These are phyloP conservation scores for Daboia siamensis DNA, from an alignment of 2,113 vertebrate species.

Conservation along the genomic window DNA sequence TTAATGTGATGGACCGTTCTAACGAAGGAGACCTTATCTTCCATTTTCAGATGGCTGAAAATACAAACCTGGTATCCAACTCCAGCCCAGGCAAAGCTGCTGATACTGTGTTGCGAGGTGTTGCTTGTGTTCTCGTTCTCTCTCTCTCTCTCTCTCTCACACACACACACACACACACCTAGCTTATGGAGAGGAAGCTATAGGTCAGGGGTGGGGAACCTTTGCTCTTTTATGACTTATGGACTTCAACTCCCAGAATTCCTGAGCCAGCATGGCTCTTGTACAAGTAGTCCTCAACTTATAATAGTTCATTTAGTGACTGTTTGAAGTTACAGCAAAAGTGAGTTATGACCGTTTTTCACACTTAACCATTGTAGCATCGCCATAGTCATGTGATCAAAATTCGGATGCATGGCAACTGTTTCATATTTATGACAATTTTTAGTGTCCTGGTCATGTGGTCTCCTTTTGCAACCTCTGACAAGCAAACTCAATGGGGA, in stretches of 20 bases:
- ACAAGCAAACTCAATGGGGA: not conserved
- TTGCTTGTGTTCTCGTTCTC: not conserved
- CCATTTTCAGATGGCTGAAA: not conserved
- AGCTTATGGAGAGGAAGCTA: not conserved
- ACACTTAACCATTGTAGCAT: not conserved
- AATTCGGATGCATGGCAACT: not conserved
- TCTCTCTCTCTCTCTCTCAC: accelerated
- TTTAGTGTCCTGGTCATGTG: not conserved
- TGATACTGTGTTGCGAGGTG: not conserved
- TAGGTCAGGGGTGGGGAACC: not conserved
- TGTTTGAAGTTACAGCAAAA: not conserved
- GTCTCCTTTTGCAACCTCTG: not conserved
- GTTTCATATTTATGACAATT: not conserved
- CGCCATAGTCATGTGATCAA: not conserved
- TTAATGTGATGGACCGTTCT: not conserved
- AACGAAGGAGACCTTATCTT: not conserved
- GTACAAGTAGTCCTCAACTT: not conserved
- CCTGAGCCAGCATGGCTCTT: not conserved
- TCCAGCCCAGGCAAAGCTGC: not conserved
- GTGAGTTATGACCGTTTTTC: not conserved
- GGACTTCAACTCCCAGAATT: too few species aligned
- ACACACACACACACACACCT: not conserved
- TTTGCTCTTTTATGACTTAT: too few species aligned
- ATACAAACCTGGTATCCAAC: not conserved
- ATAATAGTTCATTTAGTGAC: not conserved